Percentiles rank a stretch among this genome's conserved stretches.
phyloP scores from a whole-genome alignment of 2,888 invertebrate genomes.

The Chaitophorus viminalis region DNA sequence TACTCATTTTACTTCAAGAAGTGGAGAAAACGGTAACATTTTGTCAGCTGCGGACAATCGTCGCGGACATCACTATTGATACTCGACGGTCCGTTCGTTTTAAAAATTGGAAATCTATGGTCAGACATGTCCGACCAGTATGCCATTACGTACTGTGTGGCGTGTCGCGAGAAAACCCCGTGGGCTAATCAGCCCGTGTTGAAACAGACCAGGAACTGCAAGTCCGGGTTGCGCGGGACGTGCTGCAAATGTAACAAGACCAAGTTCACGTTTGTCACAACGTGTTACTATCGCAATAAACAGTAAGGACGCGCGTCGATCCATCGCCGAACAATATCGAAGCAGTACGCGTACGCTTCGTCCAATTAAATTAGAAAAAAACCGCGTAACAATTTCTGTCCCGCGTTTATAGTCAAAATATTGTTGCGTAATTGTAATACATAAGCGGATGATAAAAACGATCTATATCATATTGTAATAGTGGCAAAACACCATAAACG shows the following conservation, averaged over 20 bases:
- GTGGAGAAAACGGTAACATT: too few species aligned
- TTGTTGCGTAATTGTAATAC: too few species aligned
- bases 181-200: not conserved
- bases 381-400: too few species aligned
- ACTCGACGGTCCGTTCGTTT: not conserved
- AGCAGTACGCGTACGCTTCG: too few species aligned
- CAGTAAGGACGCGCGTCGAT: not conserved
- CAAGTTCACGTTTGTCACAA: slow-evolving; percentile 37
- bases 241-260: slow-evolving; percentile 2
- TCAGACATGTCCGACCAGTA: not conserved
- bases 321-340: too few species aligned
- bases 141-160: not conserved
- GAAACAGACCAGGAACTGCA: not conserved
- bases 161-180: not conserved
- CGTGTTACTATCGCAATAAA: not conserved
- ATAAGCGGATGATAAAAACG: too few species aligned
- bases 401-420: too few species aligned
- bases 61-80: too few species aligned
- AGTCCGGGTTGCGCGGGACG: slow-evolving; percentile 4
- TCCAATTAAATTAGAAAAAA: too few species aligned
- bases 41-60: not conserved
- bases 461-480: too few species aligned
- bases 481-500: too few species aligned
- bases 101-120: not conserved
- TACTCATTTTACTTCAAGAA: not conserved